Base-by-base conservation (phyloP, 2,113 vertebrate genomes). In the Myrmecophaga tridactyla region DNA sequence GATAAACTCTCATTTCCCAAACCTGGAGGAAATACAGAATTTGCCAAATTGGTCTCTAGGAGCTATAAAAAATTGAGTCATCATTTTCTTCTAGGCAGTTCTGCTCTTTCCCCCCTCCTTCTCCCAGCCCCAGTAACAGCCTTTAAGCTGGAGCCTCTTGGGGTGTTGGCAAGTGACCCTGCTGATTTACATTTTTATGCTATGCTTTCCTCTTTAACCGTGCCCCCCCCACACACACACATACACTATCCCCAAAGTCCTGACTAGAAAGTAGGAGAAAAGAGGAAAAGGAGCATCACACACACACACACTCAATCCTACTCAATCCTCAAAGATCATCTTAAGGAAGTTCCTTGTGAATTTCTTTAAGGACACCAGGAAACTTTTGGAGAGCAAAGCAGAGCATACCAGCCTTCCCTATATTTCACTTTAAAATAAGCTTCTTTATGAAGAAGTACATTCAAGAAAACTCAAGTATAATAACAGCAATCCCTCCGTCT, bases 121-220 rank as follows among this genome's bases (percentile, higher is more conserved):
- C 85, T 53, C 78, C 36, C 62, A 76, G 58, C 36, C 36, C 72
- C 72, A 63, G 65, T 76, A 86, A 92, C 93, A 83, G 70, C 92
- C 86, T 92, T 89, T 94, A 85, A 77, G 72, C 60, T 89, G 86
- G 91, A 91, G 65, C 53, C 90, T 81, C 88, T 93, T 31, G 77
- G 94, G 92, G 89, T 87, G 56, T 82, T 31, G 31, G 36, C 84
- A 90, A 86, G 77, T 87, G 94, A 86, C 72, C 36, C 36, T 69
- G 95, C 77, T 83, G 90, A 95, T 95, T 96, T 95, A 93, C 48
- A 21, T 91, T 95, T 84, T 94, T 67, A 63, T 96, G 85, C 96
- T 75, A 12, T 60, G 53, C 78, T 92, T 91, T 80, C 72, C 73
- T 96, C 36, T 65, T n/a, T n/a, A n/a, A n/a, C n/a, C n/a, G n/a